Evolutionary conservation across 1,140 invertebrate species (phyloP).

Genomic region (Drosophila sucinea): DNA sequence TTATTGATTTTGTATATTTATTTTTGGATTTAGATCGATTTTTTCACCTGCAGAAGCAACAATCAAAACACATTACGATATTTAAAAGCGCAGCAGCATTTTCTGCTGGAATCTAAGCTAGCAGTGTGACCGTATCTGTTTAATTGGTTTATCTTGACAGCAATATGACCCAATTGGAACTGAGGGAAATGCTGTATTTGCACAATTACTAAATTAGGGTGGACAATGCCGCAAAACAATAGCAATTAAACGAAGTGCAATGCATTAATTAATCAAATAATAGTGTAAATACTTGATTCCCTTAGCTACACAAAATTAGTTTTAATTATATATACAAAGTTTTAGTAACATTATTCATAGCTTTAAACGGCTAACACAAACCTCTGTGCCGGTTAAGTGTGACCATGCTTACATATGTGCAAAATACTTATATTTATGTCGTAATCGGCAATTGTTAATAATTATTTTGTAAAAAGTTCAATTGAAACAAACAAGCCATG

Average conservation of each 20-base stretch:
- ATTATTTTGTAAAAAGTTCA: conserved; percentile 2
- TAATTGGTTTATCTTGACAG: conserved; percentile 15
- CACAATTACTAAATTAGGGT: no score
- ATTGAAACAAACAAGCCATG: conserved; percentile 79
- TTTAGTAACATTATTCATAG: no score
- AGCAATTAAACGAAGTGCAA: no score
- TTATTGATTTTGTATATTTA: conserved; percentile 20
- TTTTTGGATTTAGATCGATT: conserved; percentile 46
- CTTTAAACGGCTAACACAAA: no score
- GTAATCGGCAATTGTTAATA: conserved; percentile 42
- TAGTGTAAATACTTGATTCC: no score
- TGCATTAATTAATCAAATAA: no score
- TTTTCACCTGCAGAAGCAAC: conserved; percentile 53
- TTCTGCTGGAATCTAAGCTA: conserved; percentile 44
- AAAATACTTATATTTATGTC: conserved; percentile 38
- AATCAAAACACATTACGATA: conserved; percentile 53
- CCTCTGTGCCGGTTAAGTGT: background rate
- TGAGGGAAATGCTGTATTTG: no score
- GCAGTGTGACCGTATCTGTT: conserved; percentile 42
- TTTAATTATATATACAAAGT: no score
- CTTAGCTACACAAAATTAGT: no score
- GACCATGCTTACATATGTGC: background rate
- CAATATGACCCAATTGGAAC: conserved; percentile 12
- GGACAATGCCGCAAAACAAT: no score
- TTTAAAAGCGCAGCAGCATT: conserved; percentile 23